Evolutionary conservation across 2,113 vertebrate species (phyloP), one percentile per base, ranked within the genome.

Genomic region (Aspidoscelis tigris): DNA sequence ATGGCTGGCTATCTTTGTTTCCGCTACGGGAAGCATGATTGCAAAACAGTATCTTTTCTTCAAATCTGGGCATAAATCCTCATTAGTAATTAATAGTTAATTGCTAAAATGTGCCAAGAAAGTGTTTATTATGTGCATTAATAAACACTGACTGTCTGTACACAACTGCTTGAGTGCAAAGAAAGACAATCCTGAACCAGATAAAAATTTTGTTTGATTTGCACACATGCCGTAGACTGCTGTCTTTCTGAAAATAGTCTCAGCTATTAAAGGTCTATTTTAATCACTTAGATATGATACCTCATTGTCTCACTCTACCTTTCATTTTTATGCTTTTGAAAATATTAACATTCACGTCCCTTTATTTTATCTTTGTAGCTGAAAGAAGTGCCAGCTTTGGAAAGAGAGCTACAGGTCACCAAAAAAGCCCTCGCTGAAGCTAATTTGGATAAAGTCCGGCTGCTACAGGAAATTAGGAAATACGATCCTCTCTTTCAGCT

Each of bases 381-480:
- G 61, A 91, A 93, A 84, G 94, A 95, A 76, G 85, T 94, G 70
- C 87, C 93, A 74, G 82, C 91, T 81, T 61, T 97, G 92, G 95
- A 96, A 61, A 95, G 93, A 61, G 95, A 97, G 93, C 97, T 99
- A 21, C 92, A 80, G 83, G 95, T 93, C 22, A 86, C 94, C 79
- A 96, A 96, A 84, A 90, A 94, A 58, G 96, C 97, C 76, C 96
- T 99, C 73, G 94, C 93, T 77, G 93, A 91, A 90, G 98, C 97
- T 88, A 96, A 96, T 92, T 85, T 94, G 69, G 98, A 99, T 81
- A 96, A 94, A 93, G 96, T 97, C 82, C 97, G 89, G 77, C 97
- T 99, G 86, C 96, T 99, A 78, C 93, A 97, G 94, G 98, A 99
- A 91, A 88, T 99, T 90, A 97, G 94, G 89, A 99, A 98, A 92